Evolutionary conservation across 2,113 vertebrate species (phyloP).

Genomic region (Lycaon pictus): DNA sequence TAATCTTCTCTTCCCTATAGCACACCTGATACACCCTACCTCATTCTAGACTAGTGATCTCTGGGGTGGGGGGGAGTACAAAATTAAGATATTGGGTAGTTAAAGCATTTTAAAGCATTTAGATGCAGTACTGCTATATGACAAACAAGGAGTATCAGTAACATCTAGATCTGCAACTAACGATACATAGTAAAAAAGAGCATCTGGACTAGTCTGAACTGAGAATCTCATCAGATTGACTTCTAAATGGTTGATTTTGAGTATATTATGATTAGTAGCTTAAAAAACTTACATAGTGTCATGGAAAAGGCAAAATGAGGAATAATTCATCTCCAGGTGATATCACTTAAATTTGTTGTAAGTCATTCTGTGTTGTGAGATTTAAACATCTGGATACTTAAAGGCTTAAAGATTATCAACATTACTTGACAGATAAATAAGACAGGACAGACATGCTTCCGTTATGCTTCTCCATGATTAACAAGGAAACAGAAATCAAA

Average conservation of each 20-base stretch:
- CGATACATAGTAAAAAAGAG: not conserved
- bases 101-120: not conserved
- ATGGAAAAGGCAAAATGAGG: slow-evolving; percentile 41
- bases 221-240: slow-evolving; percentile 30
- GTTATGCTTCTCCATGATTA: slow-evolving; percentile 80
- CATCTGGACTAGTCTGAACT: not conserved
- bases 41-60: not conserved
- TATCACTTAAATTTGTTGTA: slow-evolving; percentile 56
- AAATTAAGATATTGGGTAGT: not conserved
- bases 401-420: slow-evolving; percentile 89
- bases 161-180: not conserved
- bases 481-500: slow-evolving; percentile 79
- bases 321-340: slow-evolving; percentile 41
- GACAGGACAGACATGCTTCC: slow-evolving; percentile 82
- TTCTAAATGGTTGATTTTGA: slow-evolving; percentile 14
- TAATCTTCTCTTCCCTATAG: not conserved
- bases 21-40: not conserved
- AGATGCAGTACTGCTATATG: too few species aligned
- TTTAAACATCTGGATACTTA: slow-evolving; percentile 86
- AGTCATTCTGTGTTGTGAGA: slow-evolving; percentile 39
- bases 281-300: not conserved
- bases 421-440: slow-evolving; percentile 79
- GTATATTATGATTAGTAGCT: not conserved
- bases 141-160: not conserved
- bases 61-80: not conserved